Conservation (phyloP, 2,797 vertebrate species). For the Phaenicophaeus curvirostris region DNA sequence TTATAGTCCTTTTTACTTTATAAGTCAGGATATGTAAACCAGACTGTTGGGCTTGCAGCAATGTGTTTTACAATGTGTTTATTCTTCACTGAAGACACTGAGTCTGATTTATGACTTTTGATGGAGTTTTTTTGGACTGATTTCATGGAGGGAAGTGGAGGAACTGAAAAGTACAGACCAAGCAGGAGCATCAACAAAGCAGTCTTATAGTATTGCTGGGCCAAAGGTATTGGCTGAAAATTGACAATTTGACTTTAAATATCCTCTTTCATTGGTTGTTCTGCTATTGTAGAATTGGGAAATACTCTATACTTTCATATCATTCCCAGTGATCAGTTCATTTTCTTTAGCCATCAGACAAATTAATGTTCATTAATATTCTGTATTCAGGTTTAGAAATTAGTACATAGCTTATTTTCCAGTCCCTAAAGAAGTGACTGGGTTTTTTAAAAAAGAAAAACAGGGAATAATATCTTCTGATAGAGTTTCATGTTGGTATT, state of each 20-base stretch:
- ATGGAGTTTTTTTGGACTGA: not conserved
- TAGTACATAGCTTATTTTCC: not conserved
- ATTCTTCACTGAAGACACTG: not conserved
- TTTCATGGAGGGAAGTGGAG: not conserved
- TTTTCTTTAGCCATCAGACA: not conserved
- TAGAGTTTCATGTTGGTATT: not conserved
- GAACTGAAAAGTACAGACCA: not conserved
- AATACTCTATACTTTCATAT: not conserved
- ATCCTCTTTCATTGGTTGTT: not conserved
- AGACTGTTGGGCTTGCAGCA: not conserved
- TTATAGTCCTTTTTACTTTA: not conserved
- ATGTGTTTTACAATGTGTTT: not conserved
- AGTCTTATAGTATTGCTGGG: not conserved
- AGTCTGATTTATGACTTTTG: not conserved
- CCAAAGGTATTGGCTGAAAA: not conserved
- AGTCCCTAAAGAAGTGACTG: not conserved
- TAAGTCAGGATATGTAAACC: not conserved
- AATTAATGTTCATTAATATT: not conserved
- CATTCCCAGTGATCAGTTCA: not conserved
- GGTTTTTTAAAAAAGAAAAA: not conserved
- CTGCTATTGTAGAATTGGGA: not conserved
- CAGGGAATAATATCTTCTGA: not conserved
- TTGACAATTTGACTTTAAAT: not conserved
- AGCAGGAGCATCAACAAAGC: not conserved
- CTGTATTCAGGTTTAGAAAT: not conserved